Evolutionary conservation across 2,113 vertebrate species (phyloP).

Genomic region (Hiodon alosoides): DNA sequence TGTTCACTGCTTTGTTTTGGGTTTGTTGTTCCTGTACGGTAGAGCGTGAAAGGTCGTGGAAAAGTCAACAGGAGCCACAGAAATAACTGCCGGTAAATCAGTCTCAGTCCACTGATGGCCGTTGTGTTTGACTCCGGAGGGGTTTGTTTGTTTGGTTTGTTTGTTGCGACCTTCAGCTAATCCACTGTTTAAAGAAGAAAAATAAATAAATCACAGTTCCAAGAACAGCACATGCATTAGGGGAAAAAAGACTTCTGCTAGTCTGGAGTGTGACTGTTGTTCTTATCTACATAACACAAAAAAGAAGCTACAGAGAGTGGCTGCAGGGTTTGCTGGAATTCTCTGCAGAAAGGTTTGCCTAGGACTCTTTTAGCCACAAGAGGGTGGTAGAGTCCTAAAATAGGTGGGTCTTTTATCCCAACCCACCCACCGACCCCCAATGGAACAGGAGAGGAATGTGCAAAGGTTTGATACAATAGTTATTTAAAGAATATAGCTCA

Average conservation of each 20-base stretch:
- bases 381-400: slow-evolving; percentile 8
- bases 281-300: not conserved
- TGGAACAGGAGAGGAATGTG: slow-evolving; percentile 6
- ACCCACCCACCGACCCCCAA: no score
- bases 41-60: slow-evolving; percentile 4
- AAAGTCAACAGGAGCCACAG: slow-evolving; percentile 17
- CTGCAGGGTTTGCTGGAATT: slow-evolving; percentile 14
- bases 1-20: not conserved
- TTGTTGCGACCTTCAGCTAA: slow-evolving; percentile 45
- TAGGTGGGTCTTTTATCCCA: not conserved
- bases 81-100: not conserved
- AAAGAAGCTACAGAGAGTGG: slow-evolving; percentile 17
- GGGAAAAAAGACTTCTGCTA: not conserved
- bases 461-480: slow-evolving; percentile 19
- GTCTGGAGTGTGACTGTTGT: not conserved
- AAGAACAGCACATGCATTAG: slow-evolving; percentile 16
- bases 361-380: slow-evolving; percentile 16
- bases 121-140: slow-evolving; percentile 9
- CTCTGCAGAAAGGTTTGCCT: not conserved
- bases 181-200: slow-evolving; percentile 54
- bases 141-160: slow-evolving; percentile 38
- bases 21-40: slow-evolving; percentile 4
- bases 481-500: slow-evolving; percentile 26
- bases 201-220: not conserved
- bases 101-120: slow-evolving; percentile 24